These are phyloP conservation scores for Chascanopsetta lugubris DNA, from an alignment of 2,113 vertebrate species.

Conservation along the genomic window DNA sequence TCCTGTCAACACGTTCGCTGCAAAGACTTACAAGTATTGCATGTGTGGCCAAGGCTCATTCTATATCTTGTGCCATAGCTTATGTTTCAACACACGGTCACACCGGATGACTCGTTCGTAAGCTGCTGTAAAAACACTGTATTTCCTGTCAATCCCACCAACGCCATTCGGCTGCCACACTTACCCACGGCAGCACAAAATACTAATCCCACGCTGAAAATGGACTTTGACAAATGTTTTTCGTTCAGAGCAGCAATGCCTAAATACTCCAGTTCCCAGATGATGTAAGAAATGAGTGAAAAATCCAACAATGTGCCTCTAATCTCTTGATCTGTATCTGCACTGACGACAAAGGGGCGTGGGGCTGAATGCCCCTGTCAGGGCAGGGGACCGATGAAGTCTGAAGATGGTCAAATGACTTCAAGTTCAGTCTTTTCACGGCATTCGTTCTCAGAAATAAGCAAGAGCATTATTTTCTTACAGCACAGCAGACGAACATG, in stretches of 20 bases:
- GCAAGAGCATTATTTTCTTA: neutral
- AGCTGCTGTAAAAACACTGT: neutral
- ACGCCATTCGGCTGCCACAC: neutral
- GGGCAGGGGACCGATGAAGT: neutral
- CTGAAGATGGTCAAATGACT: neutral
- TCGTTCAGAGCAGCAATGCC: neutral
- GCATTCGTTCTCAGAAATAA: neutral
- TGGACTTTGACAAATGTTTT: neutral
- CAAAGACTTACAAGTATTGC: neutral
- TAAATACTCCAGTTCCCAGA: neutral
- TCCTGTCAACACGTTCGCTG: neutral
- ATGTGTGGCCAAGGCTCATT: neutral
- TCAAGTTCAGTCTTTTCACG: no score
- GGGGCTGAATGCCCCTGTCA: neutral
- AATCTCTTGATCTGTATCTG: neutral
- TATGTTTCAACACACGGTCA: neutral
- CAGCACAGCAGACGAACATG: no score
- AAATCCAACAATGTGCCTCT: neutral
- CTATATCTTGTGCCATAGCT: neutral
- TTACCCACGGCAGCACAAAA: neutral
- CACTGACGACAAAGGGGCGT: neutral
- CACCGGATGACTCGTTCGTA: neutral
- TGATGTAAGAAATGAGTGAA: neutral
- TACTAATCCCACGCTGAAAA: neutral
- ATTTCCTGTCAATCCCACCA: neutral